Base-by-base conservation (phyloP, 2,888 invertebrate species). In the Lottia scabra region DNA sequence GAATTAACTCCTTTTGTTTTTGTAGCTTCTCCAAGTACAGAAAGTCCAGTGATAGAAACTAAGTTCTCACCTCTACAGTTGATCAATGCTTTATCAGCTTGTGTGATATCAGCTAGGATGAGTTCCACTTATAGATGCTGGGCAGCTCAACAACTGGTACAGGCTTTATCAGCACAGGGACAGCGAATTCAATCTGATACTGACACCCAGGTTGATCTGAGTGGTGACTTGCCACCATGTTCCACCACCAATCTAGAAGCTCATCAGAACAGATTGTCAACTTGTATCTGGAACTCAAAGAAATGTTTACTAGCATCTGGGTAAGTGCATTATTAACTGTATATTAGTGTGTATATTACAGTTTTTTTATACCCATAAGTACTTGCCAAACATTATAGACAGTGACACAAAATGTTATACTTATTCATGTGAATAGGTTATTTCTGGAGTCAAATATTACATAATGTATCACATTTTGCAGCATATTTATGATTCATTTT, bases 51-150 rank as follows among this genome's bases (percentile, higher is more conserved):
- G 15, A 78, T 78, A 15, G 74, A 72, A 44, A 67, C 70, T 10
- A 65, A 70, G 13, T 71, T 78, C 45, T 78, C 89, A 48, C 91
- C 91, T 1, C 86, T 93, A 62, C 91, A 91, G 71, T 87, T 93
- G 63, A 91, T 92, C 48, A 92, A 93, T 85, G 92, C 93, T 6
- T 85, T 93, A 66, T 91, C 92, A 5, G 92, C 92, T 0, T 93
- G 92, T 85, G 90, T 92, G 15, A 87, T 93, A 75, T 92, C 93
- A 0, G 90, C 90, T 26, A 89, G 91, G 67, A 88, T 92, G n/a
- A 88, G 90, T 63, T 87, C 91, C 16, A 87, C 87, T 38, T 90
- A 92, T 79, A 90, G 92, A 45, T 92, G 92, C 83, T 93, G 93
- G 93, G 92, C 93, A 0, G 90, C 92, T 1, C 91, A 92, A 75